Evolutionary conservation across 92 coral and sea anemone species (phyloP).

Genomic region (Umimayanthus kanabou): DNA sequence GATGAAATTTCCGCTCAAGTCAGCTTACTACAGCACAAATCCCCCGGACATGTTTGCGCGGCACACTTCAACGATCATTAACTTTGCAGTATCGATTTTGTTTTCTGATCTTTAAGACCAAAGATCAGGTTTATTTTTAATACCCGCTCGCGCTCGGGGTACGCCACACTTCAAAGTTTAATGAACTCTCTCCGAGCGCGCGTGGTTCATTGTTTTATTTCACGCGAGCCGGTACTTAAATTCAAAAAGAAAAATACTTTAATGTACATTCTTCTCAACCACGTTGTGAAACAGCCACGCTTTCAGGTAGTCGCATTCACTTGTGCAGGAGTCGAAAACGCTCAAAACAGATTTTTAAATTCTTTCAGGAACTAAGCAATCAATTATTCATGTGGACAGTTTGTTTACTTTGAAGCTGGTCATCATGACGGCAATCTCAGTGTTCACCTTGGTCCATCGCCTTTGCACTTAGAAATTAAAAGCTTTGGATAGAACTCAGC

Average conservation of each 20-base stretch:
- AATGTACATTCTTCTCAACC: slow-evolving; percentile 31
- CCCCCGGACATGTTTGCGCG: slow-evolving; percentile 9
- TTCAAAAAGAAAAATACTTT: slow-evolving; percentile 22
- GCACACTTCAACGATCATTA: slow-evolving; percentile 35
- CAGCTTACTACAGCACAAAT: slow-evolving; percentile 1
- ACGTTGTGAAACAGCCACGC: slow-evolving; percentile 39
- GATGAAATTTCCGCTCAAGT: slow-evolving; percentile 24
- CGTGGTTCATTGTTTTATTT: slow-evolving; percentile 35
- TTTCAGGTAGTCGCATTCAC: slow-evolving; percentile 43
- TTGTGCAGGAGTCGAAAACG: slow-evolving; percentile 36
- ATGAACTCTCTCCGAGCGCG: slow-evolving; percentile 23
- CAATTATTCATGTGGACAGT: slow-evolving; percentile 30
- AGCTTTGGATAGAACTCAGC: not conserved
- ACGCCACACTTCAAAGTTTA: slow-evolving; percentile 44
- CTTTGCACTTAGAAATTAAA: not conserved
- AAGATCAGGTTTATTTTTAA: slow-evolving; percentile 36
- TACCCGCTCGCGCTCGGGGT: slow-evolving; percentile 23
- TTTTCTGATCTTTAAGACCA: slow-evolving; percentile 24
- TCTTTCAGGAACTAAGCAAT: slow-evolving; percentile 19
- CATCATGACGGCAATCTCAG: not conserved
- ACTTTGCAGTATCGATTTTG: slow-evolving; percentile 8
- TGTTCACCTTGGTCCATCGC: not conserved
- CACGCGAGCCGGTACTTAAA: slow-evolving; percentile 39
- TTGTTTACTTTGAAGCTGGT: slow-evolving; percentile 18
- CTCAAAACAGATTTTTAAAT: slow-evolving; percentile 30